Evolutionary conservation across 2,888 invertebrate genomes (phyloP), one percentile per base, ranked within the genome.

Genomic region (Noctua comes): DNA sequence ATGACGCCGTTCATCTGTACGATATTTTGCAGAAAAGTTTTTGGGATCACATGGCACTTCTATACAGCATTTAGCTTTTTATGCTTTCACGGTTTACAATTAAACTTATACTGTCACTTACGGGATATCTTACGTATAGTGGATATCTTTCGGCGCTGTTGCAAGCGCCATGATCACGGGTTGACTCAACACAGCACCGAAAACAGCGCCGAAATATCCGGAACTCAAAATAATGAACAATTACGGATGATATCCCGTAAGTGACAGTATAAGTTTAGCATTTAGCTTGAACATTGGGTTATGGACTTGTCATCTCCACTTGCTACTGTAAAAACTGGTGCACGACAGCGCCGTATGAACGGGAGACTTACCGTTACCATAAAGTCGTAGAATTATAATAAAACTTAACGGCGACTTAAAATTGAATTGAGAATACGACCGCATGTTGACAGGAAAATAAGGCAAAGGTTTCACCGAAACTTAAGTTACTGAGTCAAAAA

Each of bases 401-500:
- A 65, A 24, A 36, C 46, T 46, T n/a, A 73, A 36, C 2, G 46
- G 10, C 16, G 11, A 31, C 18, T 8, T 62, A 21, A 54, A 70
- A 54, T 40, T 5, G 11, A n/a, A 43, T 72, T 65, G 24, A 46
- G 65, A 16, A 64, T 48, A 5, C 8, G n/a, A 36, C 64, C 65
- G n/a, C n/a, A 16, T n/a, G 13, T n/a, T 71, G 10, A 6, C 27
- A 21, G 21, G 7, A n/a, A 1, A 5, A 40, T 65, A 36, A 65
- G 36, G 36, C 6, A 31, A 65, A 24, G 24, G 36, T 48, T 78
- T 48, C 68, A 10, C 13, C 8, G 43, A 69, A 69, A 51, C 5
- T 27, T 27, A 10, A 51, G n/a, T 48, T 11, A 31, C 21, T 24
- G 8, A 36, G 31, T 40, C 74, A 48, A 79, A 71, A 77, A 73